Percentiles rank a stretch among this genome's conserved stretches.
These are phyloP conservation scores for Coleophora flavipennella DNA, from an alignment of 2,888 invertebrate genomes.

Conservation along the genomic window DNA sequence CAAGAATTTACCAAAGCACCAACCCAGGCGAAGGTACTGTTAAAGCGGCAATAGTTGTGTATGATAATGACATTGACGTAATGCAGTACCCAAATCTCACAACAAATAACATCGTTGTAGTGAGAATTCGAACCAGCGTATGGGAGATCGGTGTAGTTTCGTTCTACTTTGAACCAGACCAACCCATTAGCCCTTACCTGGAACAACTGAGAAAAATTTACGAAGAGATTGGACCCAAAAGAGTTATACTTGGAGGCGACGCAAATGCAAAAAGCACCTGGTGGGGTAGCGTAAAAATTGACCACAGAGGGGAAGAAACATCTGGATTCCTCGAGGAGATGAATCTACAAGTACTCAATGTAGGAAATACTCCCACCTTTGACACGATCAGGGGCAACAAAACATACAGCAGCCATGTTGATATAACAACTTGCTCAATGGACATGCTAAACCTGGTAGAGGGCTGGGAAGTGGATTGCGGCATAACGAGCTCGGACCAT, in stretches of 20 bases:
- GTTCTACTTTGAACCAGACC: conserved; percentile 13
- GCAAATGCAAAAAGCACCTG: conserved; percentile 14
- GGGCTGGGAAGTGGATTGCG: no score
- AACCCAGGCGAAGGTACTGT: no score
- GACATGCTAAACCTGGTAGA: conserved; percentile 8
- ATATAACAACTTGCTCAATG: conserved; percentile 17
- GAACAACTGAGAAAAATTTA: conserved; percentile 3
- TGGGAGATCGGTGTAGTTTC: conserved; percentile 12
- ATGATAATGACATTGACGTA: no score
- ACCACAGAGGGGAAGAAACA: conserved; percentile 14
- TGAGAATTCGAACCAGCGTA: conserved; percentile 8
- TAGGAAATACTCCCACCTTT: conserved; percentile 18
- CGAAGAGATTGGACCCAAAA: neutral
- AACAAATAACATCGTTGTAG: conserved; percentile 15
- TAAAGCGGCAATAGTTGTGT: no score
- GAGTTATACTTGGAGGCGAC: conserved; percentile 11
- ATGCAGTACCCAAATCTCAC: no score
- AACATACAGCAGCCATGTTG: conserved; percentile 14
- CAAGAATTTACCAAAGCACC: no score
- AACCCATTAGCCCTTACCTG: conserved; percentile 7
- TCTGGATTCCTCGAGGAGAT: conserved; percentile 7
- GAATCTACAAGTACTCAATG: conserved; percentile 18
- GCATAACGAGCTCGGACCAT: neutral
- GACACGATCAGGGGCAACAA: conserved; percentile 13
- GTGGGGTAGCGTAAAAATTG: conserved; percentile 10